A percentile compares a stretch with the other conserved stretches of the same genome.
Conservation (phyloP, 2,888 invertebrate genomes). For the Bhutanitis thaidina region DNA sequence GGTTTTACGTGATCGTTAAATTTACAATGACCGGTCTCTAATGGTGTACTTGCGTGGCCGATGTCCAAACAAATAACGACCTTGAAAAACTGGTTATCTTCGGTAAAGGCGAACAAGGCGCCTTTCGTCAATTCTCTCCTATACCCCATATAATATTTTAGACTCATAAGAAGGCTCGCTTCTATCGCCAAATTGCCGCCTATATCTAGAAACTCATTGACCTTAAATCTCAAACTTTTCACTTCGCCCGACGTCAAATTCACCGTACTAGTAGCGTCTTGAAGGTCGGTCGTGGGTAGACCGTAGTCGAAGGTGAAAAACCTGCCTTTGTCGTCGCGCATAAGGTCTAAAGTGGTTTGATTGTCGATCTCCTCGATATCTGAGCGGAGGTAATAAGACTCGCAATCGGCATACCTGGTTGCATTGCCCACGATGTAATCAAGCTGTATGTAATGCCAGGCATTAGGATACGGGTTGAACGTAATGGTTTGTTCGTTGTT, state of each 20-base stretch:
- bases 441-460: conserved; percentile 80
- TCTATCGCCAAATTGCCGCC: conserved; percentile 89
- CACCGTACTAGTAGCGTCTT: conserved; percentile 82
- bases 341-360: conserved; percentile 53
- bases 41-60: conserved; percentile 79
- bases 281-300: conserved; percentile 81
- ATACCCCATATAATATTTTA: conserved; percentile 74
- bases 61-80: conserved; percentile 82
- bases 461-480: conserved; percentile 77
- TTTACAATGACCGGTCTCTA: conserved; percentile 81
- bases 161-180: conserved; percentile 82
- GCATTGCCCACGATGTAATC: conserved; percentile 40
- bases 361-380: conserved; percentile 48
- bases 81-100: conserved; percentile 71
- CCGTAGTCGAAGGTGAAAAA: conserved; percentile 89
- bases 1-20: conserved; percentile 72
- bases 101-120: conserved; percentile 57
- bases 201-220: conserved; percentile 85
- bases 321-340: conserved; percentile 83
- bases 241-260: conserved; percentile 84
- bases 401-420: conserved; percentile 52
- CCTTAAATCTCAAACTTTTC: conserved; percentile 83
- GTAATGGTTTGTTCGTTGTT: conserved; percentile 54
- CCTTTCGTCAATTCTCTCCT: conserved; percentile 46
- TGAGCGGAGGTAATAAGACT: conserved; percentile 50